Evolutionary conservation across 1,140 invertebrate genomes (phyloP).

Genomic region (Drosophila pseudoananassae): DNA sequence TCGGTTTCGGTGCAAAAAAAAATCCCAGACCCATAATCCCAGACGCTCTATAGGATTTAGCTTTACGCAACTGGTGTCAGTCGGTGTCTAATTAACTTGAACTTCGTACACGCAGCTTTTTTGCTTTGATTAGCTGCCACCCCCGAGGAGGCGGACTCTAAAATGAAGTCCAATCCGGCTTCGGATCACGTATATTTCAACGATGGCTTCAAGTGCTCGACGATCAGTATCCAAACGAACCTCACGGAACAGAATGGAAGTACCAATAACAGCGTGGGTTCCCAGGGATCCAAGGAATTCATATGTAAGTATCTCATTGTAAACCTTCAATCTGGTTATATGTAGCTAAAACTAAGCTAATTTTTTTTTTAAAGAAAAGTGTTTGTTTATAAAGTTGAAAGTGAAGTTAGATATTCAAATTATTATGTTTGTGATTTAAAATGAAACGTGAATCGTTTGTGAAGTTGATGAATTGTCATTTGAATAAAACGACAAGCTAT

Average conservation of each 20-base stretch:
- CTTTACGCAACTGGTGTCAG: slow-evolving; percentile 2
- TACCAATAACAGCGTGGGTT: slow-evolving; percentile 38
- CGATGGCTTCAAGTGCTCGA: slow-evolving; percentile 78
- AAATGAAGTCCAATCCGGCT: slow-evolving; percentile 75
- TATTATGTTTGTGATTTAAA: neutral
- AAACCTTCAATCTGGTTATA: no score
- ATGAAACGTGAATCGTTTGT: neutral
- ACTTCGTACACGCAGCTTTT: slow-evolving; percentile 17
- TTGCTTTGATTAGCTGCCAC: slow-evolving; percentile 3
- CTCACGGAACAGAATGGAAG: slow-evolving; percentile 50
- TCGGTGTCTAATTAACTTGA: slow-evolving; percentile 15
- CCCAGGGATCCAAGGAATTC: slow-evolving; percentile 75
- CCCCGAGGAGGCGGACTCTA: slow-evolving; percentile 10
- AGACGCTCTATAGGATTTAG: slow-evolving; percentile 1
- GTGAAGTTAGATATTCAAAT: neutral
- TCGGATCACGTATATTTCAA: slow-evolving; percentile 79
- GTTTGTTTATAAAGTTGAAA: neutral
- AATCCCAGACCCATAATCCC: neutral
- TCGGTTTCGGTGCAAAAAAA: neutral
- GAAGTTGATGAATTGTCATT: neutral
- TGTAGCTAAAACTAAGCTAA: no score
- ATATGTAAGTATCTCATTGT: slow-evolving; percentile 65
- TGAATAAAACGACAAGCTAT: neutral
- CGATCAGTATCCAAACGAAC: slow-evolving; percentile 71
- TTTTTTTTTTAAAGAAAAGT: neutral